Base-by-base conservation (phyloP, 2,113 vertebrate species). In the Redunca redunca region DNA sequence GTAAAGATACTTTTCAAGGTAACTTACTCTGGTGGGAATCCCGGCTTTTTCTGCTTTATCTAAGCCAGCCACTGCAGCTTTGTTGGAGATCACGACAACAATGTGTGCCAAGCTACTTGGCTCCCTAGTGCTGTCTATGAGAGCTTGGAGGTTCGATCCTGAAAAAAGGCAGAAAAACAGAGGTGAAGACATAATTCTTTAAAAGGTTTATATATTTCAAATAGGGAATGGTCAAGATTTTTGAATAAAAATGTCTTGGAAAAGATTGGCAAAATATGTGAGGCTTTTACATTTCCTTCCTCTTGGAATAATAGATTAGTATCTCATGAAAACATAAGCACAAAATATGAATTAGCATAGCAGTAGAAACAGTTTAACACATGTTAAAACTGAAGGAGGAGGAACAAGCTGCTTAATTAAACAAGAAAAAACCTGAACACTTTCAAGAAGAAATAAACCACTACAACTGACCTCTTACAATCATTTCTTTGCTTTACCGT, bases 81-180 rank as follows among this genome's bases (percentile, higher is more conserved):
- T 99, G 99, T 99, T 99, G 98, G 99, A 99, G 98, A 99, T 98
- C 7, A 99, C 99, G 33, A 99, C 97, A 9, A 99, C 99, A 13
- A 99, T 99, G 97, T 99, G 98, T 3, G 99, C 99, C 0, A 98
- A 99, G 97, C 99, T 99, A 40, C 98, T 98, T 0, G 99, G 98
- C 57, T 99, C 98, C 97, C 95, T 99, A 4, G 99, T 99, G 97
- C 99, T 99, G 2, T 99, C 99, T 55, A 99, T 99, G 88, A 99
- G 99, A 0, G 99, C 99, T 97, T 99, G 99, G 71, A 99, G 99
- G 98, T 99, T 99, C 15, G 99, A 99, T 77, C 99, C 99, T 99
- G 94, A 17, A 50, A 95, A 57, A 16, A 33, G 88, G 43, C 67
- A 71, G 90, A 84, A 84, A 92, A 60, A 78, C 36, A n/a, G 5